Percentiles rank a stretch among this genome's conserved stretches.
Evolutionary conservation across 2,797 vertebrate species (phyloP).

Genomic region (Chrysocyon brachyurus): DNA sequence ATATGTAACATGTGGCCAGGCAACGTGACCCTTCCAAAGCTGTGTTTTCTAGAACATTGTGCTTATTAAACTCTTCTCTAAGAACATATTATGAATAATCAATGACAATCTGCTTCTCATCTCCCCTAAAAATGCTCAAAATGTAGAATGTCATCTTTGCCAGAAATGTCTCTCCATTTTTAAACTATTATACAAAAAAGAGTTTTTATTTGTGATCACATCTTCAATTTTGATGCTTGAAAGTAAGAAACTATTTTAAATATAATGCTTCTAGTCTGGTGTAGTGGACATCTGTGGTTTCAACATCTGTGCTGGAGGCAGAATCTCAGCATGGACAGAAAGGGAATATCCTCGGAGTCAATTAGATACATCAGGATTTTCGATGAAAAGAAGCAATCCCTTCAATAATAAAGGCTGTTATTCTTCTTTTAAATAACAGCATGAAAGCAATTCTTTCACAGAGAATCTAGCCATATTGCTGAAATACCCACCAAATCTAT

Average conservation of each 20-base stretch:
- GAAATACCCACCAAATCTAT: conserved; percentile 64
- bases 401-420: conserved; percentile 74
- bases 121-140: conserved; percentile 29
- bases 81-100: conserved; percentile 65
- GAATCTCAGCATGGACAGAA: conserved; percentile 40
- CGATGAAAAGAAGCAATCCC: conserved; percentile 65
- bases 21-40: conserved; percentile 56
- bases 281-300: neutral
- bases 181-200: neutral
- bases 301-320: conserved; percentile 26
- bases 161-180: conserved; percentile 51
- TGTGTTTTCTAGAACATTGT: conserved; percentile 45
- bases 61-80: conserved; percentile 69
- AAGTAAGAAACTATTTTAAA: conserved; percentile 58
- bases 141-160: neutral
- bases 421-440: conserved; percentile 73
- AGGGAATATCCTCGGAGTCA: conserved; percentile 52
- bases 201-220: neutral
- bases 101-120: conserved; percentile 54
- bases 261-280: neutral
- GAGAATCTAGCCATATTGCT: conserved; percentile 51
- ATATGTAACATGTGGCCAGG: conserved; percentile 28
- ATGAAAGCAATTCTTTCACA: conserved; percentile 63
- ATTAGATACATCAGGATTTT: conserved; percentile 50
- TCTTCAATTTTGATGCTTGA: conserved; percentile 20